Evolutionary conservation across 2,113 vertebrate species (phyloP), one percentile per base, ranked within the genome.

Genomic region (Grammomys surdaster): DNA sequence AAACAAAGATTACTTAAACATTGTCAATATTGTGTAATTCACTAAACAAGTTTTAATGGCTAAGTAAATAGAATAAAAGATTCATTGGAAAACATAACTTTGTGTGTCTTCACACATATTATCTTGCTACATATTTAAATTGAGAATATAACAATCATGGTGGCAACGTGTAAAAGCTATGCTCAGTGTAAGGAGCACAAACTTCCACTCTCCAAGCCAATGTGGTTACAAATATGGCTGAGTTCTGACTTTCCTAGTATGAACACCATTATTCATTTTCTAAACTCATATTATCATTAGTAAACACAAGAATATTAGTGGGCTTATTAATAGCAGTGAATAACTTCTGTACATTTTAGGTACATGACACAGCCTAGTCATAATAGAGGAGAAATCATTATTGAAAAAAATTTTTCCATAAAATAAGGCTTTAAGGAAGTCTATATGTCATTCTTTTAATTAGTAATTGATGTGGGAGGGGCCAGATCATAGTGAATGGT

Each of bases 401-500:
- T 82, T 28, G 20, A 60, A 22, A 75, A 60, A 24, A 14, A 12
- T 6, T 48, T 48, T 20, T 82, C 11, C 3, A 13, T 58, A 60
- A 60, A 13, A 28, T 10, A 43, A 19, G 54, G 5, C 20, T 24
- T 80, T 40, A 81, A 81, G 8, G 5, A n/a, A 81, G 4, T 36
- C 19, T 40, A 1, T n/a, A 24, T 22, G 20, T 24, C 51, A n/a
- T 40, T 81, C 36, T 22, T 19, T 81, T 14, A 81, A n/a, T n/a
- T 81, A 7, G 12, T 58, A 11, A 12, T 3, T 2, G 5, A n/a
- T 13, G 4, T 43, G 54, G 11, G 54, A 58, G 10, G 19, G 5
- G 1, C 17, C 54, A 24, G 7, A 2, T 10, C 54, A 81, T 1
- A 40, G 11, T 8, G 20, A 6, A 0, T n/a, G 20, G 9, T 58